Evolutionary conservation across 2,113 vertebrate genomes (phyloP), one percentile per base, ranked within the genome.

Genomic region (Balaenoptera acutorostrata): DNA sequence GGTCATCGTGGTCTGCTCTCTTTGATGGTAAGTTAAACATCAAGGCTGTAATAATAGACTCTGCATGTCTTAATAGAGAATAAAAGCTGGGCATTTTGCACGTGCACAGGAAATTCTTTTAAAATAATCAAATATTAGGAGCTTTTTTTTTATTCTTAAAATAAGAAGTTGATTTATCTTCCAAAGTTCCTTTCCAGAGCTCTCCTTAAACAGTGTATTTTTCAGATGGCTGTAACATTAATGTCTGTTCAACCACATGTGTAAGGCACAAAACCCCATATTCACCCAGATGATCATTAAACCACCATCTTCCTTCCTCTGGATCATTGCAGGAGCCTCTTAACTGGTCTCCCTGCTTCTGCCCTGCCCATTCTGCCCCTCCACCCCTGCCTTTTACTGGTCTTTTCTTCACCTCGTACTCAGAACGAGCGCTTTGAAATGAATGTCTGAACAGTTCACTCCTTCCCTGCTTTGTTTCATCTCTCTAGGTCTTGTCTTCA

Each of bases 91-190:
- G 87, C 77, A 82, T 97, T 96, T 95, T 97, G 92, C 97, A 97
- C 12, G 31, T 97, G 96, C 95, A 91, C 92, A 97, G 97, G 96
- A 97, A 98, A 95, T 97, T 97, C 88, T 94, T 98, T 97, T 86
- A 97, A 98, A 96, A 97, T 94, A 98, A 96, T 87, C 55, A 86
- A 97, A 97, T 97, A 93, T 77, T 84, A 71, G 90, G 69, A 96
- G 96, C 97, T 97, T 98, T 96, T 97, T 97, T 98, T 97, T 97
- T 83, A 90, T 97, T 96, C 92, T 94, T 95, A 94, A 98, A 98
- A 97, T 92, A 75, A 95, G 85, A 95, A 95, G 91, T 96, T 92
- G 95, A 96, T 97, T 96, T 97, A 95, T 97, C 96, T 97, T 96
- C 49, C 81, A 59, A 94, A 95, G 75, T 93, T 74, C 69, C 41